Conservation (phyloP, 2,113 vertebrate species). For the Neoarius graeffei region DNA sequence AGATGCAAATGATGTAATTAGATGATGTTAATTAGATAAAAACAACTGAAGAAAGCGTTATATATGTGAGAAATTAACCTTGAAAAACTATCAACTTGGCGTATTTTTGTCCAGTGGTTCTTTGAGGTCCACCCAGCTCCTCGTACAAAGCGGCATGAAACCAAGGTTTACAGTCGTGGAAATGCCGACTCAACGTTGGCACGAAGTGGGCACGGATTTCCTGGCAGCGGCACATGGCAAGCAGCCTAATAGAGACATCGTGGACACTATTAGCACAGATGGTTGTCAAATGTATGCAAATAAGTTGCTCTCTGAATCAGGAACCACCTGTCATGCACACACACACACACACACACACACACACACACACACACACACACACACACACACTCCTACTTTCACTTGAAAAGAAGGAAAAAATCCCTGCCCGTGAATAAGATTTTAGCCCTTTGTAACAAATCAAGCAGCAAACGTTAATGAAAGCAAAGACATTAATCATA, state of each 20-base stretch:
- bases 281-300: constrained; percentile 99
- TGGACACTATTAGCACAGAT: constrained; percentile 94
- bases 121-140: constrained; percentile 21
- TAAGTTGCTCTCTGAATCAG: constrained; percentile 91
- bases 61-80: too few species aligned
- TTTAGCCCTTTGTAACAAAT: constrained; percentile 71
- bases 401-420: constrained; percentile 17
- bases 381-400: constrained; percentile 19
- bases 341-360: constrained; percentile 35
- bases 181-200: constrained; percentile 46
- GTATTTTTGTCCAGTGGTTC: background rate
- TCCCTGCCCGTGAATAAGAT: constrained; percentile 72
- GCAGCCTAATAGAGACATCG: constrained; percentile 90
- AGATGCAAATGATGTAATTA: too few species aligned
- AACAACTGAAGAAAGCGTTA: background rate
- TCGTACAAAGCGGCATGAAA: constrained; percentile 54
- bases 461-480: constrained; percentile 87
- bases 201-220: constrained; percentile 52
- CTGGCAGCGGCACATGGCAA: constrained; percentile 66
- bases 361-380: constrained; percentile 29
- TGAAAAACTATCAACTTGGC: background rate
- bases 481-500: constrained; percentile 86
- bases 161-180: constrained; percentile 52
- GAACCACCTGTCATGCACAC: constrained; percentile 78
- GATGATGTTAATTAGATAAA: too few species aligned